These are phyloP conservation scores for Cryptops parisi DNA, from an alignment of 2,888 invertebrate species.

Conservation along the genomic window DNA sequence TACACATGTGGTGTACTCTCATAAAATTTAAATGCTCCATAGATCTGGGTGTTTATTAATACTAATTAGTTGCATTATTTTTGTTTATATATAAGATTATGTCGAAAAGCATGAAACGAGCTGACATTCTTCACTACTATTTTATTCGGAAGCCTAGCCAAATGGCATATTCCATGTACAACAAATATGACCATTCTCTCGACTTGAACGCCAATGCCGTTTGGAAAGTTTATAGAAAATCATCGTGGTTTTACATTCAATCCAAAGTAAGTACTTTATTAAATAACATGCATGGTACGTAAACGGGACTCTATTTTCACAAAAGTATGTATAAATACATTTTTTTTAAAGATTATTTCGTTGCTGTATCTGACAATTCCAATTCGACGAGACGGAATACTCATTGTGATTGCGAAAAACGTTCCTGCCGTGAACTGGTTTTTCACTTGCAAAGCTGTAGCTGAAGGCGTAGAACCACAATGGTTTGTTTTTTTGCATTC, in stretches of 20 bases:
- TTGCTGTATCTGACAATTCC: slow-evolving; percentile 20
- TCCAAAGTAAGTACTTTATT: background rate
- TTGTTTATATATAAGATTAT: too few relatives aligned
- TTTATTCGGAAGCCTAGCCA: background rate
- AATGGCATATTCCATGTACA: background rate
- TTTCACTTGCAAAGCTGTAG: slow-evolving; percentile 1
- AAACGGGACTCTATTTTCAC: background rate
- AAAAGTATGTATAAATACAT: background rate
- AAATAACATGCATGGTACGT: background rate
- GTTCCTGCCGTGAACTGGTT: background rate
- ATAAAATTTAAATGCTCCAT: too few relatives aligned
- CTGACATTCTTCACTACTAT: background rate
- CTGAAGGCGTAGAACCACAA: too few relatives aligned
- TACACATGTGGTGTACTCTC: too few relatives aligned
- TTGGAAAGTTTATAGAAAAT: background rate
- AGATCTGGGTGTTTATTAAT: too few relatives aligned
- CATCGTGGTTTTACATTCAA: background rate
- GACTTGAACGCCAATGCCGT: background rate
- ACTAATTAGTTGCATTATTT: too few relatives aligned
- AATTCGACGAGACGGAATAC: slow-evolving; percentile 15
- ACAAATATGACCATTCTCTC: background rate
- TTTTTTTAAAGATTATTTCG: slow-evolving; percentile 12
- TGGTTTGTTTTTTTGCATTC: too few relatives aligned
- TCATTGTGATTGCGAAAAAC: slow-evolving; percentile 16
- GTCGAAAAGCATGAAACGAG: too few relatives aligned